Conservation (phyloP, 2,888 invertebrate genomes). For the Tryphoninae sp. region DNA sequence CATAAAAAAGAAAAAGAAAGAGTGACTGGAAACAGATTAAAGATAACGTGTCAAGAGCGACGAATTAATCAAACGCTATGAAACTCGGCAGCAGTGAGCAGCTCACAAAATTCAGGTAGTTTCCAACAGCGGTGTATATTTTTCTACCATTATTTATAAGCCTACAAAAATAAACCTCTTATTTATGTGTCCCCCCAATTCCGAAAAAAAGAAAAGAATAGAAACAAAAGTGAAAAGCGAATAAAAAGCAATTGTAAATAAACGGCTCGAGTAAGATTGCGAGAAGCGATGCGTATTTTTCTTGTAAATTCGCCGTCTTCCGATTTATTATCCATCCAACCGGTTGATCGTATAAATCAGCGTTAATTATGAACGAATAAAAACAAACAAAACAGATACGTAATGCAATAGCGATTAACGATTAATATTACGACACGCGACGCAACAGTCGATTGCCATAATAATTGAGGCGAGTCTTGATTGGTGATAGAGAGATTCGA, state of each 20-base stretch:
- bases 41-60: conserved; percentile 9
- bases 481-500: conserved; percentile 65
- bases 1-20: not conserved
- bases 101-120: conserved; percentile 59
- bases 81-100: conserved; percentile 37
- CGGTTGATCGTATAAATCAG: conserved; percentile 44
- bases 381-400: conserved; percentile 17
- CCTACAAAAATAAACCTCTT: conserved; percentile 63
- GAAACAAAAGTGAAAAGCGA: not conserved
- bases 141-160: conserved; percentile 75
- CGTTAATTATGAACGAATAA: conserved; percentile 32
- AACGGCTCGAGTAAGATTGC: conserved; percentile 31
- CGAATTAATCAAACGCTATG: conserved; percentile 54
- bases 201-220: conserved; percentile 21
- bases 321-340: conserved; percentile 63
- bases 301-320: conserved; percentile 52
- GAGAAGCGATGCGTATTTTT: conserved; percentile 42
- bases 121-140: conserved; percentile 71
- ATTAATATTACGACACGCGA: conserved; percentile 63
- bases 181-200: conserved; percentile 70
- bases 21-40: not conserved
- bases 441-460: conserved; percentile 67
- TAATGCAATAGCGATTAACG: conserved; percentile 54
- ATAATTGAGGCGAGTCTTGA: conserved; percentile 67
- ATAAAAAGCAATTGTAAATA: conserved; percentile 44